Evolutionary conservation across 1,140 invertebrate genomes (phyloP).

Genomic region (Diachasma alloeum): DNA sequence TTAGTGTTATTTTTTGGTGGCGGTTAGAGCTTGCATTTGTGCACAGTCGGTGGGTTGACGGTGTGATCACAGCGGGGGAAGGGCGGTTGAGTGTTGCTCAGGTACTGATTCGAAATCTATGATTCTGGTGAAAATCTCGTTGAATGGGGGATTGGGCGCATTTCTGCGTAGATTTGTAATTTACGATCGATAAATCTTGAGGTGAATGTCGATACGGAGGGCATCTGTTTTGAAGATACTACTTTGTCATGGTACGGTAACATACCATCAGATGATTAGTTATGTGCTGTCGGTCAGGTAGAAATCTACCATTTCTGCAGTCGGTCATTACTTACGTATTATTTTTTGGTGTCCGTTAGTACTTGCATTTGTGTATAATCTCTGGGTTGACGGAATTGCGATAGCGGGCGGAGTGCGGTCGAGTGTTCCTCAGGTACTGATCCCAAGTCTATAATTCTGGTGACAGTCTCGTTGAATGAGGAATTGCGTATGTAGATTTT

Average conservation of each 20-base stretch:
- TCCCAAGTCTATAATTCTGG: neutral
- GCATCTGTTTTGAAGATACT: too few relatives aligned
- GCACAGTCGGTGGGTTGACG: slow-evolving; percentile 51
- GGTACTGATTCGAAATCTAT: slow-evolving; percentile 11
- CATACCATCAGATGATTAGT: too few relatives aligned
- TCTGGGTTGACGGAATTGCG: slow-evolving; percentile 59
- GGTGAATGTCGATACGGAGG: too few relatives aligned
- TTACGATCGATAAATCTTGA: too few relatives aligned
- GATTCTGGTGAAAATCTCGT: neutral
- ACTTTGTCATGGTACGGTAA: too few relatives aligned
- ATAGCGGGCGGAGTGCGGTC: slow-evolving; percentile 53
- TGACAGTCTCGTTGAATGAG: neutral
- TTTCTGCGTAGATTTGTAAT: too few relatives aligned
- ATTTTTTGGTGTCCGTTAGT: slow-evolving; percentile 61
- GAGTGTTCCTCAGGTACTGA: slow-evolving; percentile 42
- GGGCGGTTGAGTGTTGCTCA: slow-evolving; percentile 51
- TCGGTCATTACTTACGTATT: too few relatives aligned
- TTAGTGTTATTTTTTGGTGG: too few relatives aligned
- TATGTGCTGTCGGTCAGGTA: too few relatives aligned
- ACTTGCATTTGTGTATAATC: slow-evolving; percentile 47
- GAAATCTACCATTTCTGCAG: too few relatives aligned
- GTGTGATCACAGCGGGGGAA: slow-evolving; percentile 58
- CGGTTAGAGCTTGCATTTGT: slow-evolving; percentile 58
- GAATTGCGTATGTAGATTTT: too few relatives aligned
- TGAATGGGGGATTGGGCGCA: neutral